Evolutionary conservation across 1,140 invertebrate genomes (phyloP).

Genomic region (Pinna nobilis): DNA sequence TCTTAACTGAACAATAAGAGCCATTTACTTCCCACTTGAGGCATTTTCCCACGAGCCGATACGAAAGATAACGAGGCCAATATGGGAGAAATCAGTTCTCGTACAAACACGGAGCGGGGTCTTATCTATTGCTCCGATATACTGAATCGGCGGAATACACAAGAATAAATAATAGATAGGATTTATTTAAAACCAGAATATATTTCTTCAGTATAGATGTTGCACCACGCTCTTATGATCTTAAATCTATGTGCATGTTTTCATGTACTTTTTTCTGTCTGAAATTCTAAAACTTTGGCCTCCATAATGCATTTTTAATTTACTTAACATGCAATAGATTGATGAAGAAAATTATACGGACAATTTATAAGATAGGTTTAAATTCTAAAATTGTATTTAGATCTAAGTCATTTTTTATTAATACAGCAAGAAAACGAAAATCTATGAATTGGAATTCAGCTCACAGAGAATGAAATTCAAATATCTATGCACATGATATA

Average conservation of each 20-base stretch:
- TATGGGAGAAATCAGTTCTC: neutral
- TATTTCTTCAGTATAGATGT: neutral
- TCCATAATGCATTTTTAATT: neutral
- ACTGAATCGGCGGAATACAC: neutral
- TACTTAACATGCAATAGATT: neutral
- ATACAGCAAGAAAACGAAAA: neutral
- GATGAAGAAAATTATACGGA: neutral
- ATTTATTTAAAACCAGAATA: neutral
- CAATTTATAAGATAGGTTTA: neutral
- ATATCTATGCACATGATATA: no score
- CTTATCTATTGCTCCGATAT: neutral
- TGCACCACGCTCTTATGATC: neutral
- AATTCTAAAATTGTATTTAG: neutral
- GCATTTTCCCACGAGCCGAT: constrained; percentile 21
- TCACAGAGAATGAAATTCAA: no score
- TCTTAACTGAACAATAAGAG: constrained; percentile 11
- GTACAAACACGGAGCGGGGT: no score
- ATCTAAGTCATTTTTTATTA: constrained; percentile 1
- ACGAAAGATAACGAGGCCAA: constrained; percentile 12
- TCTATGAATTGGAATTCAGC: no score
- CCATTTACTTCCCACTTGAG: constrained; percentile 21
- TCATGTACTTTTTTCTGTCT: neutral
- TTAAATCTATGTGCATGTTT: neutral
- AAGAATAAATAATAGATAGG: neutral
- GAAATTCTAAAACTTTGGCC: neutral